phyloP scores from a whole-genome alignment of 2,888 invertebrate genomes.

The Adelognathus sp. region DNA sequence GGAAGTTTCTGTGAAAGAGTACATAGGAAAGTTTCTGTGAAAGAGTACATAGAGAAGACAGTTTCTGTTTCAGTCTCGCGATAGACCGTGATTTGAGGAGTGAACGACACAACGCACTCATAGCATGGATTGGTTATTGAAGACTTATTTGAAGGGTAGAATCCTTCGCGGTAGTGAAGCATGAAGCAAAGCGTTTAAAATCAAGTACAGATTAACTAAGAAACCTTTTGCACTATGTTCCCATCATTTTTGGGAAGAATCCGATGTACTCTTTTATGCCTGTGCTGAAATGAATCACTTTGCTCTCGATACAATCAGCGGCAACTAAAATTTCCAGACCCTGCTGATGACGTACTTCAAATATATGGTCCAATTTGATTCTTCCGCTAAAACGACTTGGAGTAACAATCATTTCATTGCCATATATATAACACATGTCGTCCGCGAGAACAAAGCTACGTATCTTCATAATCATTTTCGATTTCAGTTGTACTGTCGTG shows the following conservation, averaged over 20 bases:
- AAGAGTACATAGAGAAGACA: too few relatives aligned
- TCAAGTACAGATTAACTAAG: background rate
- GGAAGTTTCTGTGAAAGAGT: too few relatives aligned
- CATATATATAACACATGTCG: slow-evolving; percentile 22
- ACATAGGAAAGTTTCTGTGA: too few relatives aligned
- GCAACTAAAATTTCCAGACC: background rate
- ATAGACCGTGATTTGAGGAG: too few relatives aligned
- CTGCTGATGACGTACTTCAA: background rate
- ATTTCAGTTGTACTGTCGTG: slow-evolving; percentile 30
- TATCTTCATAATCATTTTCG: slow-evolving; percentile 22
- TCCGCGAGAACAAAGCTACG: slow-evolving; percentile 13
- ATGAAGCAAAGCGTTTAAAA: background rate
- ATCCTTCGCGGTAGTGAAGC: too few relatives aligned
- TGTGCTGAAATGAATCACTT: slow-evolving; percentile 3
- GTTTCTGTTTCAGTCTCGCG: too few relatives aligned
- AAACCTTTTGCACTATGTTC: background rate
- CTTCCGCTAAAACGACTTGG: background rate
- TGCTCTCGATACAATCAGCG: background rate
- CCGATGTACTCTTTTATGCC: background rate
- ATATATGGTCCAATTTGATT: background rate
- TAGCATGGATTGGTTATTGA: too few relatives aligned
- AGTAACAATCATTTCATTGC: slow-evolving; percentile 1
- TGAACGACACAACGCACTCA: too few relatives aligned
- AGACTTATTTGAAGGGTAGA: too few relatives aligned
- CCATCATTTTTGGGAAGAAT: slow-evolving; percentile 6